Conservation (phyloP, 2,888 invertebrate genomes). For the Drosophila hamatofila region DNA sequence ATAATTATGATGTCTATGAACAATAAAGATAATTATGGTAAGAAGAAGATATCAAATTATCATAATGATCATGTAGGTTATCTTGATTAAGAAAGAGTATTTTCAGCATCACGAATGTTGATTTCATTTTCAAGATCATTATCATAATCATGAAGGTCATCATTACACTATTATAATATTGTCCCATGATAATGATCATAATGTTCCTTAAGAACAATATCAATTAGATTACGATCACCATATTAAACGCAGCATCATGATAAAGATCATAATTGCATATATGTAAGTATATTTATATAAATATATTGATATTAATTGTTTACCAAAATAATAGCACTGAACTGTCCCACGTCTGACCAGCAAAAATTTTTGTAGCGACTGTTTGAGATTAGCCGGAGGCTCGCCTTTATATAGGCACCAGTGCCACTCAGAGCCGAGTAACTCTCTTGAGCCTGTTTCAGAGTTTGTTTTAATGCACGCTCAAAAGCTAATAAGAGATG, state of each 20-base stretch:
- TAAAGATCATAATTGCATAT: background rate
- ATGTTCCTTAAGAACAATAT: too few species aligned
- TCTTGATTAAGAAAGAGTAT: too few species aligned
- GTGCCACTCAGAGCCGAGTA: background rate
- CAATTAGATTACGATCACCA: too few species aligned
- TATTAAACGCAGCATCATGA: background rate
- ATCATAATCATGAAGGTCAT: too few species aligned
- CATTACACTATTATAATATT: too few species aligned
- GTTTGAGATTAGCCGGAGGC: fast-evolving
- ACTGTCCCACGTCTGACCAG: background rate
- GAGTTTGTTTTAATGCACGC: background rate
- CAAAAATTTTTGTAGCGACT: background rate
- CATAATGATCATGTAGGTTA: background rate
- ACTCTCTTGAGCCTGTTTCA: background rate
- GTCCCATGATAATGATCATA: too few species aligned
- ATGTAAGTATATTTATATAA: too few species aligned
- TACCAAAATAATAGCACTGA: background rate
- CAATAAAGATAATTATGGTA: background rate
- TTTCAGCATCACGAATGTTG: too few species aligned
- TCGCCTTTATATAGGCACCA: background rate
- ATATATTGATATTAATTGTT: background rate
- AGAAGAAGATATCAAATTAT: background rate
- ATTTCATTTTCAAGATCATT: too few species aligned
- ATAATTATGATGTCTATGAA: background rate
- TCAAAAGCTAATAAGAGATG: background rate